phyloP scores from a whole-genome alignment of 2,797 vertebrate species.

The Cynopterus sphinx region DNA sequence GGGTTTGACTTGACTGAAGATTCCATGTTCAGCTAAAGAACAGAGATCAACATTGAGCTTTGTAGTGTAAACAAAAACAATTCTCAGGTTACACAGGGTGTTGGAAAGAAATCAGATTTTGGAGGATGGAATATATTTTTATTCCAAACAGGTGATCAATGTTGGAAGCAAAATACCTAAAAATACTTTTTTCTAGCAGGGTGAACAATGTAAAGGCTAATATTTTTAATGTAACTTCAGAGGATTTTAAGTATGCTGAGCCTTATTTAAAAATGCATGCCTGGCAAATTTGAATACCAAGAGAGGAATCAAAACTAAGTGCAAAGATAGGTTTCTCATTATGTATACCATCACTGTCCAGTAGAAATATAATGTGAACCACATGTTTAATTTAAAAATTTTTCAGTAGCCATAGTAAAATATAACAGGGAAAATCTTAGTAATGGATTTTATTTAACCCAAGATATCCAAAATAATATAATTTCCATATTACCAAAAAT shows the following conservation, averaged over 20 bases:
- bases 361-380: background rate
- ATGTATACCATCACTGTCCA: background rate
- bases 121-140: background rate
- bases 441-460: background rate
- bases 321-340: background rate
- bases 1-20: slow-evolving; percentile 21
- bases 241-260: background rate
- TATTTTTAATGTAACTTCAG: slow-evolving; percentile 41
- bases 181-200: background rate
- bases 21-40: background rate
- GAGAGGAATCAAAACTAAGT: slow-evolving; percentile 22
- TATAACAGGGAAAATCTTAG: background rate
- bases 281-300: background rate
- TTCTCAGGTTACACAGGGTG: background rate
- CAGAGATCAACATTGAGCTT: background rate
- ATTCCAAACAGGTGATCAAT: background rate
- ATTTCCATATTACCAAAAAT: slow-evolving; percentile 13
- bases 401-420: background rate
- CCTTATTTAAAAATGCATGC: background rate
- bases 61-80: background rate
- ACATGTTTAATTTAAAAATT: background rate
- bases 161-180: slow-evolving; percentile 32
- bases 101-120: slow-evolving; percentile 25
- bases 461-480: background rate
- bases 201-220: background rate